Base-by-base conservation (phyloP, 2,888 invertebrate genomes). In the Torymus auratus region DNA sequence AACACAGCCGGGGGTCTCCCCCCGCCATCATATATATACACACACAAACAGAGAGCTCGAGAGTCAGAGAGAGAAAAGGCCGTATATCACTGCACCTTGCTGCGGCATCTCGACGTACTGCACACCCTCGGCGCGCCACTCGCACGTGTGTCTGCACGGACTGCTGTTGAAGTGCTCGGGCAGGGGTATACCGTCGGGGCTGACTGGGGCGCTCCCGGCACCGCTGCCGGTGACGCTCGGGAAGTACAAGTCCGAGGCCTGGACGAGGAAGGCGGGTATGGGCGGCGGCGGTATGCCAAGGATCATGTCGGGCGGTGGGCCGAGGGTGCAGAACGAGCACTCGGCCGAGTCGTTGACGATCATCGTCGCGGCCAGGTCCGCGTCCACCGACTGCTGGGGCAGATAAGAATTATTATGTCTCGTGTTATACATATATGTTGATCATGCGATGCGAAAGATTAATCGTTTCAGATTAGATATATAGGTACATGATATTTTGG, bases 271-370 rank as follows among this genome's bases (percentile, higher is more conserved):
- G 0, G 94, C 93, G 2, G 96, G 96, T 84, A 96, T 92, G 0
- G 96, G 97, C 0, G 97, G 97, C 61, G 97, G 97, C 10, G 97
- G 97, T 92, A 97, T 94, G 86, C 94, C 95, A 73, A 96, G 92
- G 84, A 96, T 96, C 80, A 93, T 94, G 91, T 96, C 96, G 0
- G 97, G 97, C 0, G 97, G 97, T 0, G 95, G 95, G 10, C 94
- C 95, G 83, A 95, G 91, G 61, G 93, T 88, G 84, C 92, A 92
- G n/a, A 88, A 88, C 5, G 89, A 86, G 80, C 91, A 91, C 73
- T 83, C 84, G 50, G 87, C 87, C 72, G 88, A 87, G 84, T 89
- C 88, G 83, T 89, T 87, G 80, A 87, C 84, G 75, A 85, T 78
- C 78, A 78, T 81, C 81, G 60, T 84, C 56, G 84, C 76, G 50